Evolutionary conservation across 2,113 vertebrate genomes (phyloP), one percentile per base, ranked within the genome.

Genomic region (Labeo rohita): DNA sequence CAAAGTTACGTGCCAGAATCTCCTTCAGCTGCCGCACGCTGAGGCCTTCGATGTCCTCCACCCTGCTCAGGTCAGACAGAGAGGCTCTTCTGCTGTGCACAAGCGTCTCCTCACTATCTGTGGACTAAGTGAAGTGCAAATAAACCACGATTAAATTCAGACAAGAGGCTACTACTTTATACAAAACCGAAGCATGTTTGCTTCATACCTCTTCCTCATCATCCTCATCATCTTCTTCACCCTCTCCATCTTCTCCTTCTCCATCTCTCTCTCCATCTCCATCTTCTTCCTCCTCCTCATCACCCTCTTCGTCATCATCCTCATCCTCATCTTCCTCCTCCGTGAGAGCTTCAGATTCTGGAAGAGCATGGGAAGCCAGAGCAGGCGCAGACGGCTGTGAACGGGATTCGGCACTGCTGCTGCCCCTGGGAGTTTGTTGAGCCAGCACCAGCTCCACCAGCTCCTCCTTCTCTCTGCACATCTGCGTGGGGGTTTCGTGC

Each of bases 21-120:
- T 99, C 98, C 88, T 99, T 99, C 84, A 99, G 95, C 94, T 99
- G 98, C 0, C 98, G 94, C 77, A 99, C 98, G 0, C 96, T 97
- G 61, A 99, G 96, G 0, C 89, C 92, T 45, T 96, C 96, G 0
- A 99, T 95, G 92, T 99, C 98, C 1, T 96, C 95, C 2, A 94
- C 28, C 43, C 94, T 90, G 0, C 86, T 94, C 68, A 99, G 93
- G 87, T 99, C 97, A 0, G 98, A 97, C 47, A 99, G 95, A 0
- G 98, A 99, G 0, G 97, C 97, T 89, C 97, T 92, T 84, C 96
- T 96, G 6, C 97, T 97, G 0, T 91, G 91, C 3, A 94, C 93
- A 8, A 94, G 92, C 13, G 91, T 91, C 36, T 98, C 98, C 88
- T 98, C 97, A 0, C 94, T 93, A 91, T 98, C 96, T 47, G 91